phyloP scores from a whole-genome alignment of 1,140 invertebrate species.

The Eurosta solidaginis region DNA sequence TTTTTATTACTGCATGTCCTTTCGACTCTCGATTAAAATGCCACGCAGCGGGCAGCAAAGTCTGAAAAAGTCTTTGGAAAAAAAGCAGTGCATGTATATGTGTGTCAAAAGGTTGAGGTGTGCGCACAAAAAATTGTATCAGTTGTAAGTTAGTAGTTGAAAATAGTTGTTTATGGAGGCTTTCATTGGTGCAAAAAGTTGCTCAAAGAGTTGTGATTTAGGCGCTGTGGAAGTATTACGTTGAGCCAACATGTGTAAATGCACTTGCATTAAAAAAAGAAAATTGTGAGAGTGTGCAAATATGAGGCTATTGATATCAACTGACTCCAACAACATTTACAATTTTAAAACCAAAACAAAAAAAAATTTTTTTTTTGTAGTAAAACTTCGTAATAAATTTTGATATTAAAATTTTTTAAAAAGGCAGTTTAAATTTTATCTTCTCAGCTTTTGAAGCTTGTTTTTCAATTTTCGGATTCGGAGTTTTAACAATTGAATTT shows the following conservation, averaged over 20 bases:
- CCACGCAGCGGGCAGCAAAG: not conserved
- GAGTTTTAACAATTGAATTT: too few relatives aligned
- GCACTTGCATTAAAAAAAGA: not conserved
- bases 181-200: not conserved
- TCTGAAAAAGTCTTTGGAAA: not conserved
- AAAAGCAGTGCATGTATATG: not conserved
- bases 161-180: not conserved
- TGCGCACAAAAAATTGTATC: too few relatives aligned
- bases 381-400: too few relatives aligned
- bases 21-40: not conserved
- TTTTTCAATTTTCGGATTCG: too few relatives aligned
- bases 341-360: not conserved
- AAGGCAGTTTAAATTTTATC: too few relatives aligned
- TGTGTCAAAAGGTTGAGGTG: not conserved
- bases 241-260: not conserved
- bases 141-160: not conserved
- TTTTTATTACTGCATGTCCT: not conserved
- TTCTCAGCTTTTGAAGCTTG: too few relatives aligned
- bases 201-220: too few relatives aligned
- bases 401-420: not conserved
- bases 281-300: not conserved
- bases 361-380: too few relatives aligned
- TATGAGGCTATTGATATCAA: not conserved
- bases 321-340: too few relatives aligned
- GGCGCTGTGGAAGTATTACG: too few relatives aligned